These are phyloP conservation scores for Adelphocoris suturalis DNA, from an alignment of 2,888 invertebrate species.

Conservation along the genomic window DNA sequence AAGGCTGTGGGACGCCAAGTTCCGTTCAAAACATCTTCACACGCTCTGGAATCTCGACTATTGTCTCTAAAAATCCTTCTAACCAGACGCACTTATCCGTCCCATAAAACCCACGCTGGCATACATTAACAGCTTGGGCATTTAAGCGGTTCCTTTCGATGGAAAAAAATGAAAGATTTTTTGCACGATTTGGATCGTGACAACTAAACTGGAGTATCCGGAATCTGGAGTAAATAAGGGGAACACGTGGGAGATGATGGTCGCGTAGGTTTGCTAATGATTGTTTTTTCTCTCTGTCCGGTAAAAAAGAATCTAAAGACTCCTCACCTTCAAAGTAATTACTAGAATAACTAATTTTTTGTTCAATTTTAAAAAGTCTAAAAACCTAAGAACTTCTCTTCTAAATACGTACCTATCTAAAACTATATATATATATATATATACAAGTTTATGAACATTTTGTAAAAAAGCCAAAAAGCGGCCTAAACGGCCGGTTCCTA, in stretches of 20 bases:
- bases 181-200: conserved; percentile 1
- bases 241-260: neutral
- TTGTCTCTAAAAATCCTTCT: conserved; percentile 35
- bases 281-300: neutral
- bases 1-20: conserved; percentile 59
- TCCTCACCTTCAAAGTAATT: neutral
- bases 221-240: neutral
- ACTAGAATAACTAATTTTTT: neutral
- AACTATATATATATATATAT: no score
- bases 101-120: conserved; percentile 22
- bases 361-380: no score
- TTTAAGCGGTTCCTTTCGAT: neutral
- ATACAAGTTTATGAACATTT: no score
- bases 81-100: neutral
- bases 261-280: neutral
- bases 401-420: no score
- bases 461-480: no score
- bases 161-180: neutral
- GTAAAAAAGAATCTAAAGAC: neutral
- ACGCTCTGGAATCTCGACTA: conserved; percentile 62
- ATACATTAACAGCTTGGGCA: neutral
- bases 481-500: no score
- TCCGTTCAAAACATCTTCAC: conserved; percentile 58
- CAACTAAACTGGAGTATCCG: neutral
- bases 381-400: no score